Conservation (phyloP, 2,888 invertebrate genomes). For the Acholoe squamosa region DNA sequence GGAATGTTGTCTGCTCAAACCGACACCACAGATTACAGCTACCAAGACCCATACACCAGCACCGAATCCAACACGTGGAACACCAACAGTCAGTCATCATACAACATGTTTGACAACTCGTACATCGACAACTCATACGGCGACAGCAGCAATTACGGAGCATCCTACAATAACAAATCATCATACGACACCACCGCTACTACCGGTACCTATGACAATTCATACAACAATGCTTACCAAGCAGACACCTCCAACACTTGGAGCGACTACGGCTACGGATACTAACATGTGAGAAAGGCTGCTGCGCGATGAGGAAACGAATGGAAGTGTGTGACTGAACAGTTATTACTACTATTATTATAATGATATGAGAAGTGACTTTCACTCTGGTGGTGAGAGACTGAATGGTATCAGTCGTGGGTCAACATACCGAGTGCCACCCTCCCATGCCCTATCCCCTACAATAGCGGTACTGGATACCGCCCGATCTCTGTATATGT, state of each 20-base stretch:
- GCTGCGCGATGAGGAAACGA: not conserved
- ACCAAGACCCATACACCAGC: conserved; percentile 37
- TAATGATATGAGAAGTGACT: no score
- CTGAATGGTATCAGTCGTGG: no score
- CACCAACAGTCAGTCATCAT: not conserved
- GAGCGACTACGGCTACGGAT: not conserved
- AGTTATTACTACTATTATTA: no score
- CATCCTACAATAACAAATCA: not conserved
- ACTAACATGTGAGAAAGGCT: not conserved
- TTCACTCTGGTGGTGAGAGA: no score
- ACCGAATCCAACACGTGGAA: not conserved
- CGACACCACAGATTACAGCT: conserved; percentile 4
- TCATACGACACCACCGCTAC: not conserved
- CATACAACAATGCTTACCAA: not conserved
- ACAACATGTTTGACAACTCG: conserved; percentile 12
- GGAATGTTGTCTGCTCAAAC: not conserved
- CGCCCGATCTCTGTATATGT: no score
- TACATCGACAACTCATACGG: conserved; percentile 39
- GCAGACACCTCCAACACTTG: not conserved
- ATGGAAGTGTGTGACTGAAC: not conserved
- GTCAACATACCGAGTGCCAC: no score
- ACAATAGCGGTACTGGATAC: no score
- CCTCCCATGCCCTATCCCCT: no score
- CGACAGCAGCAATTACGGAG: not conserved
- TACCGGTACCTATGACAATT: no score